Conservation (phyloP, 2,113 vertebrate species). For the Sprattus sprattus region DNA sequence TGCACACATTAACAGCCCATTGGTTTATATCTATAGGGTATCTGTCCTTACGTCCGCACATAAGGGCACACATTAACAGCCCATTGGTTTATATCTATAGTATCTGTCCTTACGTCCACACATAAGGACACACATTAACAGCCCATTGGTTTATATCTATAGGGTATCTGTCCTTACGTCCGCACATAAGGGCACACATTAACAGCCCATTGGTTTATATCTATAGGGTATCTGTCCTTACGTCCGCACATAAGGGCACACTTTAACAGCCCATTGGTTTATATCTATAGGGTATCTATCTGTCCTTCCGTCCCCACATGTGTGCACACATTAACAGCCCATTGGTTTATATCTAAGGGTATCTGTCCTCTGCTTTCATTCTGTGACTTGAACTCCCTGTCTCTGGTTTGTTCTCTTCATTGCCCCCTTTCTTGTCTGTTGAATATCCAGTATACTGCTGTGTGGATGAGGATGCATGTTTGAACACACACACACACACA, state of each 20-base stretch:
- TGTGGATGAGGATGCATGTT: neutral
- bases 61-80: neutral
- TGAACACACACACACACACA: too few relatives aligned
- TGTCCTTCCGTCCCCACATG: neutral
- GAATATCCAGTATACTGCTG: neutral
- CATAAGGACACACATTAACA: neutral
- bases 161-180: neutral
- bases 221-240: neutral
- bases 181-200: neutral
- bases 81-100: neutral
- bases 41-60: neutral
- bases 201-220: neutral
- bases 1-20: neutral
- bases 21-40: neutral
- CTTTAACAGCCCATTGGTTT: neutral
- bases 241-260: neutral
- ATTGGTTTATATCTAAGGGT: neutral
- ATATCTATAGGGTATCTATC: slow-evolving; percentile 2
- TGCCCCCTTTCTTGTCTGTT: neutral
- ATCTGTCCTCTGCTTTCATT: neutral
- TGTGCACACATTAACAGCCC: neutral
- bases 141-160: neutral
- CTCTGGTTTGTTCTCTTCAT: slow-evolving; percentile 29
- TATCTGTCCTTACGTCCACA: neutral
- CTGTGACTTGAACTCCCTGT: slow-evolving; percentile 43